phyloP scores from a whole-genome alignment of 1,140 invertebrate species.

The Battus philenor region DNA sequence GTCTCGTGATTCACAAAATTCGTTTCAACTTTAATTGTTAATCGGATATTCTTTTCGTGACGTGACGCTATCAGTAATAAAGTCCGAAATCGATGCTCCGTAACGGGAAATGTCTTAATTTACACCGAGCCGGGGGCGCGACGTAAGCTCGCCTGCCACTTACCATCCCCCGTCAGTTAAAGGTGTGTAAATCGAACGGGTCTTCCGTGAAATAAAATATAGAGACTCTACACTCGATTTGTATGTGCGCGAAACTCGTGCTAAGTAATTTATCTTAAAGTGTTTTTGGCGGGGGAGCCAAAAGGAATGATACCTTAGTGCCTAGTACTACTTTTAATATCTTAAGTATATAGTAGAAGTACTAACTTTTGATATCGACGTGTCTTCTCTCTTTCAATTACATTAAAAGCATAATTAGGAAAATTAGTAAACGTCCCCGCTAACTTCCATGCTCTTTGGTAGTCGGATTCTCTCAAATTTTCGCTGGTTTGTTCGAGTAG shows the following conservation, averaged over 20 bases:
- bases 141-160: slow-evolving; percentile 30
- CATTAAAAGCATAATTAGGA: slow-evolving; percentile 73
- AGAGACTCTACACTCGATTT: slow-evolving; percentile 56
- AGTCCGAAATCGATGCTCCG: slow-evolving; percentile 42
- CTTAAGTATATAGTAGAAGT: too few species aligned
- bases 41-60: slow-evolving; percentile 60
- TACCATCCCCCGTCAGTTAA: slow-evolving; percentile 40
- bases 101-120: slow-evolving; percentile 63
- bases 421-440: slow-evolving; percentile 63
- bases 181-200: slow-evolving; percentile 54
- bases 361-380: slow-evolving; percentile 35
- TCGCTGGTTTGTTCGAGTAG: slow-evolving; percentile 56
- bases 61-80: slow-evolving; percentile 58
- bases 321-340: too few species aligned
- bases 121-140: slow-evolving; percentile 38
- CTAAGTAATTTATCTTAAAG: slow-evolving; percentile 69
- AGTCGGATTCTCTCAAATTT: slow-evolving; percentile 54
- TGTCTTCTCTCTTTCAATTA: slow-evolving; percentile 67
- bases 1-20: slow-evolving; percentile 40
- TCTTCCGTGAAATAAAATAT: slow-evolving; percentile 58
- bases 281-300: slow-evolving; percentile 60
- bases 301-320: too few species aligned
- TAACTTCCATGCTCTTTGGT: slow-evolving; percentile 57
- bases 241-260: slow-evolving; percentile 53
- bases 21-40: slow-evolving; percentile 60